Base-by-base conservation (phyloP, 2,113 vertebrate species). In the Ceyx melanurus region DNA sequence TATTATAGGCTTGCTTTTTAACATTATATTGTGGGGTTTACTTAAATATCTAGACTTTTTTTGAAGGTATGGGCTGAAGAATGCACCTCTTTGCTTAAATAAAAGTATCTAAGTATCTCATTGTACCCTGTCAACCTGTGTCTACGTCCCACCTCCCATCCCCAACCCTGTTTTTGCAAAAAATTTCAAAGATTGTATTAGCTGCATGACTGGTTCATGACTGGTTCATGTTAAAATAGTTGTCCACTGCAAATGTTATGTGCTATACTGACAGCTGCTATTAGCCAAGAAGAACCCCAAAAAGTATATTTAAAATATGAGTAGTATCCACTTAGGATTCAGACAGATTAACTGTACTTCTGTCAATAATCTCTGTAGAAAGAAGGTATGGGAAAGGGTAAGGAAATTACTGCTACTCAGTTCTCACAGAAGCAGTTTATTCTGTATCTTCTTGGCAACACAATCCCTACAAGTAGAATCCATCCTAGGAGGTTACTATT, bases 121-220 rank as follows among this genome's bases (percentile, higher is more conserved):
- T 76, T 88, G 40, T 72, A 25, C 2, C 4, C 3, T 33, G 5
- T 33, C 23, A 68, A 7, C 2, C 9, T 29, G 6, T 89, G 31
- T 35, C 23, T 71, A 4, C 46, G 10, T 56, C 3, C 5, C 4
- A 4, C 11, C 4, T 14, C 16, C 7, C 1, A 2, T 21, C 2
- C 5, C 2, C 19, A 28, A 25, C 10, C 3, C 7, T 8, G 1
- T 2, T 31, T 68, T 6, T 62, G 76, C 56, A 12, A 37, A 37
- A 26, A 60, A 61, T 54, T 67, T 62, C 26, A 64, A n/a, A 3
- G 25, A 51, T 50, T 45, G 5, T 28, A 21, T 70, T 80, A n/a
- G 5, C 35, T 57, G 4, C 11, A 25, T 13, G 12, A 31, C 2
- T 20, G 20, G 6, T 35, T 28, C 74, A 86, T 37, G 37, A 37